A percentile compares a stretch with the other conserved stretches of the same genome.
phyloP scores from a whole-genome alignment of 2,888 invertebrate species.

The Diadegma fenestrale region DNA sequence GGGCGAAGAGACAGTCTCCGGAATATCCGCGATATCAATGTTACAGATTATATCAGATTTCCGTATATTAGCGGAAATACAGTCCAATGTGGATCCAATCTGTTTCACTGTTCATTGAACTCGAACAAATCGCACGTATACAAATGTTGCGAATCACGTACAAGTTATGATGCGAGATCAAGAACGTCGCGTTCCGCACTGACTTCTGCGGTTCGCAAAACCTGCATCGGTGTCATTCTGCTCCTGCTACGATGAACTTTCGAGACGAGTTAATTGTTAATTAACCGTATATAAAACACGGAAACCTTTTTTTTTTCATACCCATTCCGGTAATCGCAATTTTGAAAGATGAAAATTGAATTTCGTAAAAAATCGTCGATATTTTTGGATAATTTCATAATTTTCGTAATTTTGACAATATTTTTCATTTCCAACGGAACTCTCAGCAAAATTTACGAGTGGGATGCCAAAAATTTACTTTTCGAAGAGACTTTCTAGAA shows the following conservation, averaged over 20 bases:
- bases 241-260: not conserved
- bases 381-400: no score
- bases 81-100: slow-evolving; percentile 18
- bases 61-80: not conserved
- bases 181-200: not conserved
- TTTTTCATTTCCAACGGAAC: no score
- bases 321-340: no score
- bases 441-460: no score
- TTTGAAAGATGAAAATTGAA: no score
- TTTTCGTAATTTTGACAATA: no score
- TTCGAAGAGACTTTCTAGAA: no score
- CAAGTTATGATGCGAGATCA: not conserved
- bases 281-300: no score
- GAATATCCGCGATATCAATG: slow-evolving; percentile 32
- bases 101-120: slow-evolving; percentile 25
- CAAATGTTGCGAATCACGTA: slow-evolving; percentile 11
- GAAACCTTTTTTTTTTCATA: no score
- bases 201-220: not conserved
- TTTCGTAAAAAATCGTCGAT: no score
- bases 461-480: no score
- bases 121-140: slow-evolving; percentile 21
- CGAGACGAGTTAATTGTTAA: not conserved
- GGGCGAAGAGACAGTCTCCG: not conserved
- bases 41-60: slow-evolving; percentile 33
- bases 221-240: not conserved